Conservation (phyloP, 2,113 vertebrate species). For the Empidonax traillii region DNA sequence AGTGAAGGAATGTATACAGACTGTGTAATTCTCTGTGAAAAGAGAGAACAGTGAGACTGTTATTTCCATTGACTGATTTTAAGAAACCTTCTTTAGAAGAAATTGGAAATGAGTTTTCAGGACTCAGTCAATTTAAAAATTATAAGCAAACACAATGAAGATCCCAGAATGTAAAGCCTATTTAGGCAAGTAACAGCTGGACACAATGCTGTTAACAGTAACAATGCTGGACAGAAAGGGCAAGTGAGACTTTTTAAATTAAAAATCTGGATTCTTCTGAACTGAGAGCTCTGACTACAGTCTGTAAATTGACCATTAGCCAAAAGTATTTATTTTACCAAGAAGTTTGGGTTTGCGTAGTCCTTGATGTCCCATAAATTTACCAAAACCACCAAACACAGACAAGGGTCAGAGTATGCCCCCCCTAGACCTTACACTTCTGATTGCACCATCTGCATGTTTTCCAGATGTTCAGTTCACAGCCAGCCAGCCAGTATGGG, state of each 20-base stretch:
- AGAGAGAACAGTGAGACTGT: not conserved
- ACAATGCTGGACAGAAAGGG: not conserved
- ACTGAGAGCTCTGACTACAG: not conserved
- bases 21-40: not conserved
- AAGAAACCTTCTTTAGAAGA: not conserved
- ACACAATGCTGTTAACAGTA: too few species aligned
- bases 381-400: not conserved
- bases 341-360: not conserved
- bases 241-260: not conserved
- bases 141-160: not conserved
- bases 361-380: not conserved
- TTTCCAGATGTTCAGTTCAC: not conserved
- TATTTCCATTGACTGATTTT: constrained; percentile 31
- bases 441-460: too few species aligned
- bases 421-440: not conserved
- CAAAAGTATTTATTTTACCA: not conserved
- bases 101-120: not conserved
- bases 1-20: constrained; percentile 2
- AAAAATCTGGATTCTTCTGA: not conserved
- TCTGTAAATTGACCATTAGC: not conserved
- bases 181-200: not conserved
- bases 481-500: not conserved
- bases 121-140: not conserved
- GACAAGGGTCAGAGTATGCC: not conserved
- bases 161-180: not conserved